A percentile compares a stretch with the other conserved stretches of the same genome.
Conservation (phyloP, 1,140 invertebrate genomes). For the Drosophila albomicans region DNA sequence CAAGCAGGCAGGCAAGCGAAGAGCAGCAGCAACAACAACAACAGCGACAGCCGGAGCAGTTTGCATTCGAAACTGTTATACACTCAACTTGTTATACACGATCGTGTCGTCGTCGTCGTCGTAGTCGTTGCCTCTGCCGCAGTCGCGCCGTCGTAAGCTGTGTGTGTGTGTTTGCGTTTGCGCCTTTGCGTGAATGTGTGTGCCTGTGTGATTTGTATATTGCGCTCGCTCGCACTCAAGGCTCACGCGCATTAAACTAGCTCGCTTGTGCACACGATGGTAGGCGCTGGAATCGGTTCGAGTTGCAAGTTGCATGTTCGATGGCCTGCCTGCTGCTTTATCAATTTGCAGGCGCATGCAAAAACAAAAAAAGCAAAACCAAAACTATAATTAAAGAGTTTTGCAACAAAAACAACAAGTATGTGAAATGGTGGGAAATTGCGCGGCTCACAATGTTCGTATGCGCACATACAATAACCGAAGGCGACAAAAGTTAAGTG, state of each 20-base stretch:
- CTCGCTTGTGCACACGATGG: conserved; percentile 11
- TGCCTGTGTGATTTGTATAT: conserved; percentile 64
- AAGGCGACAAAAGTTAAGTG: conserved; percentile 76
- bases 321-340: conserved; percentile 38
- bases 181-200: conserved; percentile 4
- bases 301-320: conserved; percentile 61
- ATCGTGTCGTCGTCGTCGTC: conserved; percentile 18
- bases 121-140: conserved; percentile 15
- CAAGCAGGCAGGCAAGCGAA: not conserved
- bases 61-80: conserved; percentile 78
- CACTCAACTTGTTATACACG: conserved; percentile 63
- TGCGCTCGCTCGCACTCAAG: conserved; percentile 59
- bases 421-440: conserved; percentile 64
- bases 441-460: conserved; percentile 32
- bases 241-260: conserved; percentile 9
- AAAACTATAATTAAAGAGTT: conserved; percentile 63
- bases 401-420: conserved; percentile 32
- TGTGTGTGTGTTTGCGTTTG: conserved; percentile 24
- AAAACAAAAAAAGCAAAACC: conserved; percentile 35
- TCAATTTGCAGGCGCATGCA: conserved; percentile 34
- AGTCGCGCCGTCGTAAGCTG: not conserved
- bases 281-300: conserved; percentile 32
- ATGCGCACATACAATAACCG: conserved; percentile 12
- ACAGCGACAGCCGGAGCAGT: conserved; percentile 22
- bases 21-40: conserved; percentile 28